These are phyloP conservation scores for Hetaerina americana DNA, from an alignment of 1,140 invertebrate species.

Conservation along the genomic window DNA sequence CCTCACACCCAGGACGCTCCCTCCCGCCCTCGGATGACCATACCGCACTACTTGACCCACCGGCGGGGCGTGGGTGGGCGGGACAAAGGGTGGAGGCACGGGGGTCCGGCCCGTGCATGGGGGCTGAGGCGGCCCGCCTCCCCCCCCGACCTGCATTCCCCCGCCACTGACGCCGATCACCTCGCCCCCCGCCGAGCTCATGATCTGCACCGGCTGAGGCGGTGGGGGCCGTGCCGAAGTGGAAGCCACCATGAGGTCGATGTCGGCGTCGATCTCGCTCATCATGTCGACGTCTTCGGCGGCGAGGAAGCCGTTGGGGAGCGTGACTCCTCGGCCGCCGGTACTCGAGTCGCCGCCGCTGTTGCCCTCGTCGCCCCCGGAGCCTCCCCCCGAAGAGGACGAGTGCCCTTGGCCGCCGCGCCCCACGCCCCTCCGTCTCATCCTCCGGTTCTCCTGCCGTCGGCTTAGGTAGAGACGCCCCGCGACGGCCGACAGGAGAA, in stretches of 20 bases:
- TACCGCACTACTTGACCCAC: constrained; percentile 30
- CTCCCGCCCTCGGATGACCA: not conserved
- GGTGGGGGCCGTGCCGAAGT: constrained; percentile 30
- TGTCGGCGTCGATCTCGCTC: constrained; percentile 57
- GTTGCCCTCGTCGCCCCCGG: constrained; percentile 36
- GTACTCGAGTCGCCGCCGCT: not conserved
- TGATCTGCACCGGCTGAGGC: too few relatives aligned
- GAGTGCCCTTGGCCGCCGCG: constrained; percentile 38
- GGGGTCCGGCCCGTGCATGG: constrained; percentile 15
- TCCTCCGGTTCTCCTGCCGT: constrained; percentile 26
- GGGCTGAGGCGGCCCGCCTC: constrained; percentile 18
- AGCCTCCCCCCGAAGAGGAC: constrained; percentile 4
- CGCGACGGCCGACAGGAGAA: constrained; percentile 52
- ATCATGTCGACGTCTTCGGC: constrained; percentile 57
- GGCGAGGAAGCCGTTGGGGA: constrained; percentile 53
- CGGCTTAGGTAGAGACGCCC: constrained; percentile 43
- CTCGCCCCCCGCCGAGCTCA: too few relatives aligned
- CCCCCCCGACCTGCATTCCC: constrained; percentile 22
- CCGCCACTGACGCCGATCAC: constrained; percentile 29
- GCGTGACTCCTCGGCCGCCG: too few relatives aligned
- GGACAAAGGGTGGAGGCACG: constrained; percentile 14
- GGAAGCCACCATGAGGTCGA: constrained; percentile 41
- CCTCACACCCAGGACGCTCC: constrained; percentile 13
- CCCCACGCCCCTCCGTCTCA: constrained; percentile 19
- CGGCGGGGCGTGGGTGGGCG: constrained; percentile 21